A percentile compares a stretch with the other conserved stretches of the same genome.
These are phyloP conservation scores for Dimorphilus gyrociliatus DNA, from an alignment of 2,888 invertebrate genomes.

Conservation along the genomic window DNA sequence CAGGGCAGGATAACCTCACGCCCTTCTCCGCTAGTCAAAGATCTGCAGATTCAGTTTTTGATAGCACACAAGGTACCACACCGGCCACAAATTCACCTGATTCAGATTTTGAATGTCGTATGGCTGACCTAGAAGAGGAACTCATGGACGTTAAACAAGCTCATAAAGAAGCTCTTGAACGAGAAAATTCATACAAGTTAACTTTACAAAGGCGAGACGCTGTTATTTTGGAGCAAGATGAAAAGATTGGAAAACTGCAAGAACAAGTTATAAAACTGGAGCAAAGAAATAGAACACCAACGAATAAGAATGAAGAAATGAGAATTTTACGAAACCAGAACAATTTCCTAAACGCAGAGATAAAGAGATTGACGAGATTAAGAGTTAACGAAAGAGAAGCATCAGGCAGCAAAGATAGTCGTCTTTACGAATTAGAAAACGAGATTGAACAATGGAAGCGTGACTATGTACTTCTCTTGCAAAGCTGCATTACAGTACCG, in stretches of 20 bases:
- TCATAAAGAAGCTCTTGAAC: too few relatives aligned
- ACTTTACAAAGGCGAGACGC: conserved; percentile 31
- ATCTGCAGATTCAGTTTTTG: too few relatives aligned
- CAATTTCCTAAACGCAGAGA: conserved; percentile 40
- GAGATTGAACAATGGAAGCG: conserved; percentile 39
- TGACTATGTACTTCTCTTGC: conserved; percentile 40
- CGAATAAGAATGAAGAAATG: too few relatives aligned
- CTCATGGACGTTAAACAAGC: conserved; percentile 26
- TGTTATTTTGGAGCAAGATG: conserved; percentile 28
- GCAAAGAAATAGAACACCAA: too few relatives aligned
- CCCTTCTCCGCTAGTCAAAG: too few relatives aligned
- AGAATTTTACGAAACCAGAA: conserved; percentile 38
- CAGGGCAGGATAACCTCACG: too few relatives aligned
- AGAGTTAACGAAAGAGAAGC: conserved; percentile 28
- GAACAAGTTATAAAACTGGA: too few relatives aligned
- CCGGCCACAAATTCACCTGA: too few relatives aligned
- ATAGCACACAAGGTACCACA: too few relatives aligned
- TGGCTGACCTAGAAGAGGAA: conserved; percentile 30
- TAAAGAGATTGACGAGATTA: conserved; percentile 35
- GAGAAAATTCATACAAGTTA: conserved; percentile 32
- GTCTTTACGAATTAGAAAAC: conserved; percentile 25
- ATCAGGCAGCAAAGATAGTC: conserved; percentile 25
- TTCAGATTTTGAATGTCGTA: too few relatives aligned
- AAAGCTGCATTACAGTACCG: conserved; percentile 40
- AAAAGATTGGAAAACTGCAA: conserved; percentile 16